These are phyloP conservation scores for Aphrocallistes beatrix DNA, from an alignment of 37 sponge, comb jelly and placozoan genomes.

Conservation along the genomic window DNA sequence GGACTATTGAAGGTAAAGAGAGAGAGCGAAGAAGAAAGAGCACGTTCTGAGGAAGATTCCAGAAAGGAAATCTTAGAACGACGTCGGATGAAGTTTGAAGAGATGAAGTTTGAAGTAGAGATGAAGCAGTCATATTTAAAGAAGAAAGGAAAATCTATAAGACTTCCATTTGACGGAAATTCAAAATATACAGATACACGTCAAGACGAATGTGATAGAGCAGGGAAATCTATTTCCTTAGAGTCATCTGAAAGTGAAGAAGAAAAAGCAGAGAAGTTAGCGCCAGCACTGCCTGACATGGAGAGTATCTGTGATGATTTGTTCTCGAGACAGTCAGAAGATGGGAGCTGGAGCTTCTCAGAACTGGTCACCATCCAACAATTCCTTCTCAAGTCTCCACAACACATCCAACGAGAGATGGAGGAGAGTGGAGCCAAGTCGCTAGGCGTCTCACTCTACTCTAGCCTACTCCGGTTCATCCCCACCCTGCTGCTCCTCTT, in stretches of 20 bases:
- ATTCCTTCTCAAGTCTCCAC: not conserved
- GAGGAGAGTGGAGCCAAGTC: slow-evolving; percentile 14
- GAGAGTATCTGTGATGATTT: not conserved
- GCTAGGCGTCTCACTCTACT: not conserved
- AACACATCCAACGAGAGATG: not conserved
- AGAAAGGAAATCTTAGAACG: too few species aligned
- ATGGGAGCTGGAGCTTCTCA: not conserved
- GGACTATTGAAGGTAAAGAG: too few species aligned
- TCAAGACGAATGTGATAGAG: not conserved
- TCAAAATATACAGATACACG: not conserved
- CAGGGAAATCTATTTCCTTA: not conserved
- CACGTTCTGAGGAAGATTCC: too few species aligned
- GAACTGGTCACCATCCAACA: not conserved
- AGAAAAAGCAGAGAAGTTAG: not conserved
- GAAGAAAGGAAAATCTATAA: not conserved
- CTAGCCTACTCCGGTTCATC: not conserved
- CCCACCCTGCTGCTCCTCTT: not conserved
- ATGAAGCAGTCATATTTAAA: not conserved
- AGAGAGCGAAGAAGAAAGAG: too few species aligned
- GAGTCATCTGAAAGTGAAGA: not conserved
- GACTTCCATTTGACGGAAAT: not conserved
- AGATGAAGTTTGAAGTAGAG: not conserved
- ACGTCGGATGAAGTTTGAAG: too few species aligned
- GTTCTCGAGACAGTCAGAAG: not conserved
- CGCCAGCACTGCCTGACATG: not conserved